Base-by-base conservation (phyloP, 2,113 vertebrate species). In the Mormoops blainvillei region DNA sequence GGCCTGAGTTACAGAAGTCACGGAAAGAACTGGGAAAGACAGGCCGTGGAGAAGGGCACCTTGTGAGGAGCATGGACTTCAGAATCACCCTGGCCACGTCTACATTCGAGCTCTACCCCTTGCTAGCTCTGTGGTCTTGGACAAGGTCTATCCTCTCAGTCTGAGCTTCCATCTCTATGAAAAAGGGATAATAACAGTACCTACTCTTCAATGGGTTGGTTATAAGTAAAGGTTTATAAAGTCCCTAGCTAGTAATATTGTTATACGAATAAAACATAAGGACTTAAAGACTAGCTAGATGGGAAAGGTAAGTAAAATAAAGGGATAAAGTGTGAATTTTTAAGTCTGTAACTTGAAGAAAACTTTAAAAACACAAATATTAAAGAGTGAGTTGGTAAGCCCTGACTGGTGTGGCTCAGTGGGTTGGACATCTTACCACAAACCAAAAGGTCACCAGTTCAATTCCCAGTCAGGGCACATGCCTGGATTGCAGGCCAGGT, bases 361-460 rank as follows among this genome's bases (percentile, higher is more conserved):
- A 85, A 41, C 12, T 88, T 94, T 56, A 76, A 92, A 94, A 94
- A 83, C n/a, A 70, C 70, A 74, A 54, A 97, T 45, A 67, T 18
- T 80, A 88, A 74, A 87, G 61, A 43, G 20, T 31, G 84, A 84
- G 22, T 52, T 52, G 12, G 61, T 28, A 63, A 11, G 61, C 28
- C 26, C 28, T 31, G 26, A 28, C 26, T 61, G 61, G 12, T 63
- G 58, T 63, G 61, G 61, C 13, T 63, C 61, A 31, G 28, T 63
- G 61, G 61, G 61, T 31, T 31, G 61, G 28, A 28, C 61, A 63
- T 63, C 13, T 31, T 9, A 26, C 28, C 28, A 63, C 61, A 63
- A 63, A 63, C 28, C 14, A 28, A 63, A 63, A 14, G 61, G 28
- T 31, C 28, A 0, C 28, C 4, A 24, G 5, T 31, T 31, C 28